Conservation (phyloP, 2,888 invertebrate genomes). For the Malthinus flaveolus region DNA sequence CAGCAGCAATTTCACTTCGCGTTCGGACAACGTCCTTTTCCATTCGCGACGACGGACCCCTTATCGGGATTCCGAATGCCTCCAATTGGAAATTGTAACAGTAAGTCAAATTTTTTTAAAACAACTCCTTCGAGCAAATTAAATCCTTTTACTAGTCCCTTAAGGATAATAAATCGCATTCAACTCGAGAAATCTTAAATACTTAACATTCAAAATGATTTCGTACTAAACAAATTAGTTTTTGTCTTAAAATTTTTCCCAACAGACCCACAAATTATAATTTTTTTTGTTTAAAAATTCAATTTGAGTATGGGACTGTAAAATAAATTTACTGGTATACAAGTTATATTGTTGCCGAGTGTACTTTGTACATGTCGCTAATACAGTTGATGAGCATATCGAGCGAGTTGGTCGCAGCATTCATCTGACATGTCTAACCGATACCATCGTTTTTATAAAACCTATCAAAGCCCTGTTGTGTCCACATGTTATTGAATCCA, state of each 20-base stretch:
- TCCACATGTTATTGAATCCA: constrained; percentile 52
- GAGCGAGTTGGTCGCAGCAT: constrained; percentile 40
- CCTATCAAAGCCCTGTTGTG: constrained; percentile 37
- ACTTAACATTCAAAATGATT: constrained; percentile 30
- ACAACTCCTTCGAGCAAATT: constrained; percentile 9
- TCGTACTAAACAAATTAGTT: constrained; percentile 25
- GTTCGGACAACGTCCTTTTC: constrained; percentile 84
- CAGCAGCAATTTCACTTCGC: constrained; percentile 96
- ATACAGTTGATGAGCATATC: constrained; percentile 47
- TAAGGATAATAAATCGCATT: constrained; percentile 36
- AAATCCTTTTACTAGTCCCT: constrained; percentile 35
- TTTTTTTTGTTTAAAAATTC: constrained; percentile 4
- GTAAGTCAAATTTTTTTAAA: constrained; percentile 66
- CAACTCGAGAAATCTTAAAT: constrained; percentile 17
- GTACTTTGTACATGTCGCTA: constrained; percentile 46
- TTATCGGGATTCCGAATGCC: constrained; percentile 87
- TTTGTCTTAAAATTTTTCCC: constrained; percentile 15
- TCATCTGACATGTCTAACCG: constrained; percentile 29
- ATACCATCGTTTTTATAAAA: constrained; percentile 35
- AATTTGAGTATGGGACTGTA: constrained; percentile 4
- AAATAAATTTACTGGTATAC: constrained; percentile 15
- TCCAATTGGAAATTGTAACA: constrained; percentile 87
- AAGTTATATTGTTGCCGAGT: constrained; percentile 32
- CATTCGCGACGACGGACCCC: constrained; percentile 82
- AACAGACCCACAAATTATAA: constrained; percentile 1